Conservation (phyloP, 2,797 vertebrate species). For the Phalanger gymnotis region DNA sequence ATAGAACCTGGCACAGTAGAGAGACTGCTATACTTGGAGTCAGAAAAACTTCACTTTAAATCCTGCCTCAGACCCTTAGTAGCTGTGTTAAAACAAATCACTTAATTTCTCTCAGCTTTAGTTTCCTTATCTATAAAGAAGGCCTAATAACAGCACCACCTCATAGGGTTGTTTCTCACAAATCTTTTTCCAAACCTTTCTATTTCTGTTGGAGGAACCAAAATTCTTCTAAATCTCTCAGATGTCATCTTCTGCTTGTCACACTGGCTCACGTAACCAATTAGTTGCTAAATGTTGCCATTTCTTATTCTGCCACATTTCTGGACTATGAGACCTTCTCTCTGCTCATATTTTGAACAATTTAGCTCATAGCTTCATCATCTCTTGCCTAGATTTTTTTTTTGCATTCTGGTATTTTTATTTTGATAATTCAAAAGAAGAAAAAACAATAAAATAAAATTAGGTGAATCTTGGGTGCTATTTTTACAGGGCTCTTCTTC, state of each 20-base stretch:
- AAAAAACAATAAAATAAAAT: not conserved
- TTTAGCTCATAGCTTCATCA: not conserved
- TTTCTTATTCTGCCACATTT: not conserved
- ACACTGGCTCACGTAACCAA: not conserved
- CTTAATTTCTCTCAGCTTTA: not conserved
- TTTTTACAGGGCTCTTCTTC: not conserved
- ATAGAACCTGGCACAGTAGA: not conserved
- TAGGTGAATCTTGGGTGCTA: not conserved
- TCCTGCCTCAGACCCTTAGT: not conserved
- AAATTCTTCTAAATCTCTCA: not conserved
- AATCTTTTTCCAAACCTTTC: not conserved
- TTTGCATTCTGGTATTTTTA: not conserved
- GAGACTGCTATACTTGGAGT: not conserved
- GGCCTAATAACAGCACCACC: not conserved
- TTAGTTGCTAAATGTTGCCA: not conserved
- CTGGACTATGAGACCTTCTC: not conserved
- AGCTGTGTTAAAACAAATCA: not conserved
- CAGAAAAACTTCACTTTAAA: not conserved
- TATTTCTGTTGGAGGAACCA: not conserved
- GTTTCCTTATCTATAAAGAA: not conserved
- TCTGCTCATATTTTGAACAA: not conserved
- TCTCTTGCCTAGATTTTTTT: not conserved
- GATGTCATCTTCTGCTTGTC: not conserved
- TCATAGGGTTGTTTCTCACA: not conserved
- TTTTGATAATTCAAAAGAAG: not conserved